Evolutionary conservation across 1,140 invertebrate genomes (phyloP), one percentile per base, ranked within the genome.

Genomic region (Grapholita molesta): DNA sequence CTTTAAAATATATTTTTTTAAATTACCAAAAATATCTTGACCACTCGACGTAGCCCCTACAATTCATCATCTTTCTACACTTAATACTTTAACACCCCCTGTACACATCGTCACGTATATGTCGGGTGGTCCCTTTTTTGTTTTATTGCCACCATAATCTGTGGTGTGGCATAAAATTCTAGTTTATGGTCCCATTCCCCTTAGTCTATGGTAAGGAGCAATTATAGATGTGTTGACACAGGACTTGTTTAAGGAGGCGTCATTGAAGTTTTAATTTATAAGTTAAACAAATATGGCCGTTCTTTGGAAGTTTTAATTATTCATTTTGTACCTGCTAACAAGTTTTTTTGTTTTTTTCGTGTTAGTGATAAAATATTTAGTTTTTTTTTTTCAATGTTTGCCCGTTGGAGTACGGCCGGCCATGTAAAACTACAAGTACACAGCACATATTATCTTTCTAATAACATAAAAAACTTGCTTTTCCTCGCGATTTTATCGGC

Each of bases 91-190:
- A 28, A 48, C 35, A 72, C 25, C 66, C 70, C 66, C 70, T 74
- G 70, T 74, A 69, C 66, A 68, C 53, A n/a, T 69, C 38, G 66
- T 55, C 64, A 73, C 70, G 48, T 76, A 68, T 48, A 25, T 70
- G 65, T 70, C 67, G 73, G 74, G 74, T 76, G 74, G 74, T 76
- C 74, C 57, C 68, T 21, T 71, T 68, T 71, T 71, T 69, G 69
- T 76, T 76, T 73, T 76, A 76, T 28, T 28, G 53, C 53, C 25
- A 8, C 53, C 53, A 57, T 57, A 57, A 57, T 57, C 21, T 57
- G 24, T 53, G 18, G 18, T 57, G 42, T 52, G 15, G 15, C 42
- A 28, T 25, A 23, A 23, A 53, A 57, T 25, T 57, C 21, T 57
- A 57, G 53, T 57, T 57, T 57, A 57, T 57, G 53, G 53, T 57